Conservation (phyloP, 2,888 invertebrate species). For the Uloborus plumipes region DNA sequence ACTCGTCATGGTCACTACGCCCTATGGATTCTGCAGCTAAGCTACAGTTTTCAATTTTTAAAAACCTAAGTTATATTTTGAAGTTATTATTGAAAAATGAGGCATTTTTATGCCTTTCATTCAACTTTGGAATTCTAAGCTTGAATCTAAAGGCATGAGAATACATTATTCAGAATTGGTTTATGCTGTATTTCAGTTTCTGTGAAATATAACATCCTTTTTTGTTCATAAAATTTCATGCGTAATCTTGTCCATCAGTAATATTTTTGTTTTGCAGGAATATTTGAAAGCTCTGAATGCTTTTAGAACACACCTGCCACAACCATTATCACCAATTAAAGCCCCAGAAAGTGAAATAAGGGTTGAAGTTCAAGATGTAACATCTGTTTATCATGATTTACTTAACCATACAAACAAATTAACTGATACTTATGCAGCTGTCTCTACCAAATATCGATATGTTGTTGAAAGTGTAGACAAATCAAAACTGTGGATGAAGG, state of each 20-base stretch:
- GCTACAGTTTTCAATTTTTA: no score
- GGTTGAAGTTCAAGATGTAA: slow-evolving; percentile 83
- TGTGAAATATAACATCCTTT: background rate
- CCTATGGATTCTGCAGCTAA: no score
- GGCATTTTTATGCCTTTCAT: no score
- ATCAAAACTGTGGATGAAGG: slow-evolving; percentile 83
- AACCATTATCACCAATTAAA: slow-evolving; percentile 81
- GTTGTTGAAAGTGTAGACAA: slow-evolving; percentile 87
- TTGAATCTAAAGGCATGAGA: background rate
- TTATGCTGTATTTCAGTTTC: background rate
- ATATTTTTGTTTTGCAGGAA: slow-evolving; percentile 84
- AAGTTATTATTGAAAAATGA: no score
- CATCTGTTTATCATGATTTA: slow-evolving; percentile 79
- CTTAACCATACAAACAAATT: slow-evolving; percentile 85
- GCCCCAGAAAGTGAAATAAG: slow-evolving; percentile 83
- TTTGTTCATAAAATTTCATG: background rate
- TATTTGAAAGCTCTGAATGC: slow-evolving; percentile 86
- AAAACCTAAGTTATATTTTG: no score
- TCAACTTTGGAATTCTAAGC: no score
- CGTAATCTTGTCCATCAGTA: background rate
- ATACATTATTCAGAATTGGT: background rate
- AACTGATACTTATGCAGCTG: slow-evolving; percentile 84
- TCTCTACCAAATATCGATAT: slow-evolving; percentile 82
- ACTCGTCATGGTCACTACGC: no score
- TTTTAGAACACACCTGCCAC: slow-evolving; percentile 85